Conservation (phyloP, 1,140 invertebrate species). For the Meloidogyne floridensis region DNA sequence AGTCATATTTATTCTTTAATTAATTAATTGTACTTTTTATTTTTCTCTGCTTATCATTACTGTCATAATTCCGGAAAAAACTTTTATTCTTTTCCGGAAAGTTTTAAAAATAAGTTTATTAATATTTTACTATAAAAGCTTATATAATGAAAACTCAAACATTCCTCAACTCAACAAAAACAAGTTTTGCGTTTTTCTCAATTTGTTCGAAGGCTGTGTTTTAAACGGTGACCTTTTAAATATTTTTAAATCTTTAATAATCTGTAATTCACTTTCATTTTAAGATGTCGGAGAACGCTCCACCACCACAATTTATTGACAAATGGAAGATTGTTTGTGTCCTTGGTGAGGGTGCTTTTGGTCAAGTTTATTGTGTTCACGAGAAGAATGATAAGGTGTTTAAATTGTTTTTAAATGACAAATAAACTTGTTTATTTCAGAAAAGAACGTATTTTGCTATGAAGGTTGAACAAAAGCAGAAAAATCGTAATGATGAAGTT, state of each 20-base stretch:
- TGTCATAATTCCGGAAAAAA: too few relatives aligned
- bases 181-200: background rate
- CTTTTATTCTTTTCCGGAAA: too few relatives aligned
- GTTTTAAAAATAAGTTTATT: too few relatives aligned
- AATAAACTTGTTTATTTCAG: background rate
- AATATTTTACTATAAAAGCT: background rate
- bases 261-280: background rate
- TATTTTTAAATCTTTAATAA: too few relatives aligned
- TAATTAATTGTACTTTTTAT: too few relatives aligned
- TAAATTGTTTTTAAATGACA: background rate
- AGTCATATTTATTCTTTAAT: too few relatives aligned
- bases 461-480: background rate
- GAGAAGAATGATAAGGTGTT: background rate
- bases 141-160: background rate
- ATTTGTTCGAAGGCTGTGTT: background rate
- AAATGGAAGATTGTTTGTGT: background rate
- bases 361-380: background rate
- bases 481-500: background rate
- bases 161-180: background rate
- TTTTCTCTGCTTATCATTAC: too few relatives aligned
- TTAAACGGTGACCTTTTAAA: background rate
- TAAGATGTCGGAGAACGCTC: background rate
- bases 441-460: background rate
- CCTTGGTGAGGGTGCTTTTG: background rate
- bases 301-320: background rate